Percentiles rank a stretch among this genome's conserved stretches.
Evolutionary conservation across 2,888 invertebrate species (phyloP).

Genomic region (Hymenopus coronatus): DNA sequence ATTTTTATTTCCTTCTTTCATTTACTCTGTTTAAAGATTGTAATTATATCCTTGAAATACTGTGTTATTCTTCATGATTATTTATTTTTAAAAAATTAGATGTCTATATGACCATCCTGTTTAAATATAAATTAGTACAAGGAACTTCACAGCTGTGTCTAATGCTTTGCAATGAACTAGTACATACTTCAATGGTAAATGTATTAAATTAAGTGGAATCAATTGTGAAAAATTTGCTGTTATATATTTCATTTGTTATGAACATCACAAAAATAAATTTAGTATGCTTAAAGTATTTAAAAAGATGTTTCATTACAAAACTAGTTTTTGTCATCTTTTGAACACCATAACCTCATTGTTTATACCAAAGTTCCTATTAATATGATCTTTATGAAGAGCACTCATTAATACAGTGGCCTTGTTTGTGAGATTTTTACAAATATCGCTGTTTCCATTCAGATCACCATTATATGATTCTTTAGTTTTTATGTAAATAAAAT

Average conservation of each 20-base stretch:
- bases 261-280: not conserved
- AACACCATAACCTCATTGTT: too few species aligned
- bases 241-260: not conserved
- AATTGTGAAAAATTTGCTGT: not conserved
- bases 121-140: not conserved
- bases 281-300: not conserved
- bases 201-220: not conserved
- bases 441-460: too few species aligned
- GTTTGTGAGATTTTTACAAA: too few species aligned
- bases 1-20: not conserved
- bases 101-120: not conserved
- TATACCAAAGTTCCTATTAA: too few species aligned
- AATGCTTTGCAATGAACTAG: too few species aligned
- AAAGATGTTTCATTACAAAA: not conserved
- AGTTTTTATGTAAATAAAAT: too few species aligned
- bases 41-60: not conserved
- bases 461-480: too few species aligned
- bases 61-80: not conserved
- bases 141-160: not conserved
- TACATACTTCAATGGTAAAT: not conserved
- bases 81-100: not conserved
- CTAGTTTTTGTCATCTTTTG: too few species aligned
- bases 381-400: too few species aligned
- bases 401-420: too few species aligned
- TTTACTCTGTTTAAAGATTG: not conserved